Conservation (phyloP, 2,113 vertebrate genomes). For the Cichladusa arquata region DNA sequence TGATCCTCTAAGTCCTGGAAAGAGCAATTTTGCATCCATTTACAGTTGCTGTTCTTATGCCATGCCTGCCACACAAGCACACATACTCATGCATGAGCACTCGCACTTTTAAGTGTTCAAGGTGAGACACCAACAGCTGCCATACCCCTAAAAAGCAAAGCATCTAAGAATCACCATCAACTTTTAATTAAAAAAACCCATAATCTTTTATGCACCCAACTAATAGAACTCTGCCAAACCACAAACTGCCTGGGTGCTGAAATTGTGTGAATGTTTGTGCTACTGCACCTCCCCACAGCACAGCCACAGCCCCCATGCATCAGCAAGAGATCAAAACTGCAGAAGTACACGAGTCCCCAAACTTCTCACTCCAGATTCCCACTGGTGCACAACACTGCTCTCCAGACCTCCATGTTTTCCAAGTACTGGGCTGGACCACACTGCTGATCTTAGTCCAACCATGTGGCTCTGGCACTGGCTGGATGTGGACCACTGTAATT, state of each 20-base stretch:
- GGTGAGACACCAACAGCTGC: background rate
- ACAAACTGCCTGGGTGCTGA: background rate
- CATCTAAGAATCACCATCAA: background rate
- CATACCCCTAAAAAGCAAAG: background rate
- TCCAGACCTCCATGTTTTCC: background rate
- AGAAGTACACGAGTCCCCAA: accelerated
- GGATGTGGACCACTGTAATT: background rate
- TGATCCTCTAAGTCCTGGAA: background rate
- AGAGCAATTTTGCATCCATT: background rate
- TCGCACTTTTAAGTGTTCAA: background rate
- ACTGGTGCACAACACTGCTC: background rate
- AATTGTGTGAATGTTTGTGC: background rate
- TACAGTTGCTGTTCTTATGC: background rate
- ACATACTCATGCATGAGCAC: background rate
- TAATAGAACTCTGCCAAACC: background rate
- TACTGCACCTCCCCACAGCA: background rate
- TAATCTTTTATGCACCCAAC: background rate
- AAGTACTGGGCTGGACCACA: background rate
- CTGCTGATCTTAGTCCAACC: background rate
- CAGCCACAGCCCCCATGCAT: accelerated
- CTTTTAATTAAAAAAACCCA: background rate
- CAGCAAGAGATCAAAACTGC: accelerated
- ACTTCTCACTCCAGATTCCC: background rate
- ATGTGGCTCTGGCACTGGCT: background rate
- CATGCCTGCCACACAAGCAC: background rate